Conservation (phyloP, 2,888 invertebrate genomes). For the Amblyteles armatorius region DNA sequence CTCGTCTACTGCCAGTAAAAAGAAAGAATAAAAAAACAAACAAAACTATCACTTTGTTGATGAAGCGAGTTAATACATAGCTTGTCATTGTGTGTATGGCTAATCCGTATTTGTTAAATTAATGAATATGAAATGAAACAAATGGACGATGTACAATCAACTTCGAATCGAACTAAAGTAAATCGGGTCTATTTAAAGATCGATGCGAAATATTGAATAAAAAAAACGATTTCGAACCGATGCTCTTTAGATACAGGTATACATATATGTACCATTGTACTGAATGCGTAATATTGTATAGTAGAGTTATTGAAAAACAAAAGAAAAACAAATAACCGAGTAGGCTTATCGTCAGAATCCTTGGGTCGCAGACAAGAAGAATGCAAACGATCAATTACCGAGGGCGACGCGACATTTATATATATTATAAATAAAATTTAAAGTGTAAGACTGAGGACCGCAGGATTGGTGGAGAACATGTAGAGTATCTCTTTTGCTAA, state of each 20-base stretch:
- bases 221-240: conserved; percentile 49
- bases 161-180: conserved; percentile 67
- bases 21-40: conserved; percentile 36
- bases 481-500: conserved; percentile 47
- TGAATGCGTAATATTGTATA: conserved; percentile 48
- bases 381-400: conserved; percentile 54
- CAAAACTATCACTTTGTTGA: conserved; percentile 46
- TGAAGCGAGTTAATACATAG: conserved; percentile 44
- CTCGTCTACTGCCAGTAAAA: conserved; percentile 68
- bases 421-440: conserved; percentile 40
- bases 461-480: conserved; percentile 58
- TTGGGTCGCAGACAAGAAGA: conserved; percentile 36
- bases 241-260: conserved; percentile 43
- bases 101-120: conserved; percentile 40
- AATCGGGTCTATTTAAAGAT: conserved; percentile 41
- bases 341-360: conserved; percentile 48
- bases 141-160: conserved; percentile 70
- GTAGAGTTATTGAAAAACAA: conserved; percentile 24
- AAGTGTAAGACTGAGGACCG: conserved; percentile 65
- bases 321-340: not conserved
- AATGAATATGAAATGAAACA: conserved; percentile 19
- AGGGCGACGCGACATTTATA: conserved; percentile 26
- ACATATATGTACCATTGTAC: conserved; percentile 21
- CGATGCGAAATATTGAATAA: conserved; percentile 15
- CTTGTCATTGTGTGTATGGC: conserved; percentile 50